Base-by-base conservation (phyloP, 2,797 vertebrate genomes). In the Scleropages formosus region DNA sequence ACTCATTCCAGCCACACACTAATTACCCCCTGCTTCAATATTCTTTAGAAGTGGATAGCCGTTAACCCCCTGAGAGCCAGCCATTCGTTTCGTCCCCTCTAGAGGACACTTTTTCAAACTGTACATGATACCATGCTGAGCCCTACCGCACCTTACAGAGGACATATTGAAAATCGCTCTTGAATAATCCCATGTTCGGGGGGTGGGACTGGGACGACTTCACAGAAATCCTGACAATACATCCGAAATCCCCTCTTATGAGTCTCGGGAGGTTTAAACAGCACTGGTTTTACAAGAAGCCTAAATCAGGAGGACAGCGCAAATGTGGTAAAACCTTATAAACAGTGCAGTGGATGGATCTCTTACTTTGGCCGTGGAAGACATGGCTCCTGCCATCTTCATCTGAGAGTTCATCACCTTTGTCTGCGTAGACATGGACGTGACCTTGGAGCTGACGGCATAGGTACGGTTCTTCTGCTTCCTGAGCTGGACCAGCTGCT, bases 321-420 rank as follows among this genome's bases (percentile, higher is more conserved):
- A 75, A 18, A 10, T 20, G 58, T 58, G 10, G 12, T 11, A 39
- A 62, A 24, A 74, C 18, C 24, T 44, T 76, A 65, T 73, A 39
- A 68, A 78, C 66, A 75, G 6, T 2, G 31, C 24, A 24, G 8
- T 62, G n/a, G 16, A 4, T 56, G 3, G n/a, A 67, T 51, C 22
- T 65, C 87, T 91, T 89, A 98, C 98, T 91, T 98, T 98, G 72
- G 98, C 95, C 62, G 97, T 96, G 62, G 94, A 90, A 80, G 96
- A 95, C 96, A 99, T 98, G 70, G 97, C 98, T 67, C 96, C 94
- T 0, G 98, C 98, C 98, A 99, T 99, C 91, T 99, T 99, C 96
- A 98, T 98, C 85, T 99, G 98, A 27, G 98, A 99, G 88, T 96
- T 98, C 98, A 99, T 98, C 83, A 99, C 89, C 80, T 97, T 98